These are phyloP conservation scores for Hanleya hanleyi DNA, from an alignment of 2,888 invertebrate genomes.

Conservation along the genomic window DNA sequence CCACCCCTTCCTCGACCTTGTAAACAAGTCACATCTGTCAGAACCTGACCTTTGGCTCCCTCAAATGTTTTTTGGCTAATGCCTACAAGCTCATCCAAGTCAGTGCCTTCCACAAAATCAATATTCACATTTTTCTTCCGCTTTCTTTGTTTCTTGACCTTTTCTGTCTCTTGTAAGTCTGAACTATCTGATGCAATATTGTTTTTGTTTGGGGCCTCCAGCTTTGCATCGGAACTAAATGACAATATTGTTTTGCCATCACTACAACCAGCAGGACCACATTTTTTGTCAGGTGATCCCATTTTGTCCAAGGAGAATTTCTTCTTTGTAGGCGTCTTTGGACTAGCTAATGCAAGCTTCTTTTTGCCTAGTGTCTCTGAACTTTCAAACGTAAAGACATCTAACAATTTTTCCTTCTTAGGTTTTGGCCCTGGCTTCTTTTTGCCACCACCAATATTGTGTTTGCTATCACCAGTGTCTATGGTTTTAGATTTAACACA, in stretches of 20 bases:
- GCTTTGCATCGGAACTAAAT: background rate
- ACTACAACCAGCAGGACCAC: no score
- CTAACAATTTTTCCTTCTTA: background rate
- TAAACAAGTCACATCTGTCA: no score
- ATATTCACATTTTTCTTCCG: background rate
- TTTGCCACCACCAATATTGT: no score
- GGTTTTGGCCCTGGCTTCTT: constrained; percentile 7
- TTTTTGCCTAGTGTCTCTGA: background rate
- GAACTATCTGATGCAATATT: no score
- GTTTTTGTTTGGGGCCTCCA: background rate
- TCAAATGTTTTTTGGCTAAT: background rate
- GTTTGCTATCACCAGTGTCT: no score
- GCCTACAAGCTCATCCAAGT: background rate
- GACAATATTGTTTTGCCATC: background rate
- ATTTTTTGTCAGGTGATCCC: no score
- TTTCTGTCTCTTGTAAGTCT: background rate
- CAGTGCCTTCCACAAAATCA: background rate
- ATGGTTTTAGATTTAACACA: no score
- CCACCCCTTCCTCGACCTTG: background rate
- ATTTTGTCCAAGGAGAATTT: background rate
- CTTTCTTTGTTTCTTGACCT: background rate
- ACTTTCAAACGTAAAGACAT: no score
- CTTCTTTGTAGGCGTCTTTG: background rate
- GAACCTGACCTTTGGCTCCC: no score
- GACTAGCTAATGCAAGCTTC: background rate